These are phyloP conservation scores for Metacarcinus magister DNA, from an alignment of 2,888 invertebrate species.

Conservation along the genomic window DNA sequence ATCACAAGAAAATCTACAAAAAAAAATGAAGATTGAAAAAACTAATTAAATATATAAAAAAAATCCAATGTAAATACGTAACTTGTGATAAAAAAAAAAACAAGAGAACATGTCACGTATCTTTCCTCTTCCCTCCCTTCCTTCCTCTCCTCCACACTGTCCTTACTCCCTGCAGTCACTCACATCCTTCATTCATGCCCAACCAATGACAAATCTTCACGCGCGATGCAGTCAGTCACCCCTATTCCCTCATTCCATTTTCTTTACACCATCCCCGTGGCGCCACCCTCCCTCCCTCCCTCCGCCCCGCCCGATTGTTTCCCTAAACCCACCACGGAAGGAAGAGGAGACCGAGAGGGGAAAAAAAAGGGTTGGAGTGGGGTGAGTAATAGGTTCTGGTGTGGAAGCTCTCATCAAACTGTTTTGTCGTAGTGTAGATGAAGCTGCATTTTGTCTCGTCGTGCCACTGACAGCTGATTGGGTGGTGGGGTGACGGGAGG, in stretches of 20 bases:
- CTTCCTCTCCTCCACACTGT: neutral
- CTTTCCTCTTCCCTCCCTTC: neutral
- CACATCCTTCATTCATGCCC: neutral
- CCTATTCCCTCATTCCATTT: neutral
- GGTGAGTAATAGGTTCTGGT: neutral
- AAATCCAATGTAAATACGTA: too few species aligned
- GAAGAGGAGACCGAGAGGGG: too few species aligned
- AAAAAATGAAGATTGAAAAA: too few species aligned
- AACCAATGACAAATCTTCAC: too few species aligned
- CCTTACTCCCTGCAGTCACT: neutral
- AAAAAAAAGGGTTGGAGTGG: neutral
- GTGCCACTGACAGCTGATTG: neutral
- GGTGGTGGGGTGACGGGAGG: neutral
- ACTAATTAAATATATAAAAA: too few species aligned
- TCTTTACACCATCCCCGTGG: neutral
- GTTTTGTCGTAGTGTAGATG: neutral
- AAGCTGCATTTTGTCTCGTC: neutral
- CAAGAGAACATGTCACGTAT: too few species aligned
- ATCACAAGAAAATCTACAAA: too few species aligned
- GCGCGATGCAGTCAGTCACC: too few species aligned
- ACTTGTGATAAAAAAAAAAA: too few species aligned
- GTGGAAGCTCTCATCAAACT: neutral
- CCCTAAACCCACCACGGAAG: too few species aligned
- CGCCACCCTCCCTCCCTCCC: constrained; percentile 7
- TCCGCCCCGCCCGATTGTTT: neutral